Evolutionary conservation across 2,888 invertebrate species (phyloP).

Genomic region (Lasioglossum vierecki): DNA sequence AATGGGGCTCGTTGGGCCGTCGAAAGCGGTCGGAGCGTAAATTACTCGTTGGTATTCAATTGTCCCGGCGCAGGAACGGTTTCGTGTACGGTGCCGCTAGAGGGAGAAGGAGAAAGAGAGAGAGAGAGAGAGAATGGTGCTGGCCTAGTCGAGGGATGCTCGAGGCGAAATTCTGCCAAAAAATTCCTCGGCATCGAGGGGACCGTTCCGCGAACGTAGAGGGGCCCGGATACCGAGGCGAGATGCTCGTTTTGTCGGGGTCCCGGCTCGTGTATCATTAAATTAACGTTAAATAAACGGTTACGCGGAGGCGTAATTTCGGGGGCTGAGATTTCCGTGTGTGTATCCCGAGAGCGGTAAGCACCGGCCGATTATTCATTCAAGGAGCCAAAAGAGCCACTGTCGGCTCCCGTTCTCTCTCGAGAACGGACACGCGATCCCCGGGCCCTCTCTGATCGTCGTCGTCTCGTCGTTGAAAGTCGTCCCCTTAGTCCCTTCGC

Average conservation of each 20-base stretch:
- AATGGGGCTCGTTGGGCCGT: not conserved
- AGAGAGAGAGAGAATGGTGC: not conserved
- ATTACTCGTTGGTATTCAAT: constrained; percentile 5
- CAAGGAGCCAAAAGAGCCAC: constrained; percentile 78
- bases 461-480: constrained; percentile 15
- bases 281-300: constrained; percentile 80
- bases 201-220: constrained; percentile 72
- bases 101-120: not conserved
- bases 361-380: constrained; percentile 79
- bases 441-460: constrained; percentile 63
- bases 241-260: constrained; percentile 49
- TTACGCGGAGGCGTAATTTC: constrained; percentile 78
- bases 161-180: constrained; percentile 25
- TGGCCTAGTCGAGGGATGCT: constrained; percentile 6
- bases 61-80: not conserved
- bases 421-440: constrained; percentile 80
- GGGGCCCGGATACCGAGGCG: constrained; percentile 40
- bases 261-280: constrained; percentile 75
- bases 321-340: constrained; percentile 54
- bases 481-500: constrained; percentile 26
- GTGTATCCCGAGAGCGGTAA: constrained; percentile 64
- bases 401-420: constrained; percentile 78
- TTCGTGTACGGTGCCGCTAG: constrained; percentile 10
- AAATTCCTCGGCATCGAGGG: constrained; percentile 52
- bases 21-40: not conserved